Conservation (phyloP, 1,140 invertebrate species). For the Adoxophyes honmai region DNA sequence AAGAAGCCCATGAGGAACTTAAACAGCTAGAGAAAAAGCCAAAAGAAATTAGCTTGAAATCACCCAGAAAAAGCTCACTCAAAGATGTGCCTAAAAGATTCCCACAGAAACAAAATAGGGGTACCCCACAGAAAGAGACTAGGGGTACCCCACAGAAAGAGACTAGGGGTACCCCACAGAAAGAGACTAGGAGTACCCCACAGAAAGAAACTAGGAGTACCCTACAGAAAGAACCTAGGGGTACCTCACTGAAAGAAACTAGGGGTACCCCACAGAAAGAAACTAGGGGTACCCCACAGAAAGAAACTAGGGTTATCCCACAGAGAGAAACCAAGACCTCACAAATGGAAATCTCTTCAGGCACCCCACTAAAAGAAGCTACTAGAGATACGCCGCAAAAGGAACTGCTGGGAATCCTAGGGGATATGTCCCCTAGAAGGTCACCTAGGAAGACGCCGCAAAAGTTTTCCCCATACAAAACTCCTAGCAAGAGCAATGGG, state of each 20-base stretch:
- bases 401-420: not conserved
- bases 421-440: slow-evolving; percentile 33
- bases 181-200: not conserved
- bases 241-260: no score
- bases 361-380: not conserved
- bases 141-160: not conserved
- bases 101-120: not conserved
- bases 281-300: not conserved
- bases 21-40: slow-evolving; percentile 31
- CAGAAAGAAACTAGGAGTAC: not conserved
- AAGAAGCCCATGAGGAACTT: slow-evolving; percentile 47
- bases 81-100: slow-evolving; percentile 17
- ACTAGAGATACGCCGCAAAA: not conserved
- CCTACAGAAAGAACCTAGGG: not conserved
- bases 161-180: not conserved
- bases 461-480: slow-evolving; percentile 56
- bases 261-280: not conserved
- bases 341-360: not conserved
- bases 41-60: slow-evolving; percentile 14
- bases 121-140: not conserved
- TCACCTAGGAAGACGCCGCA: slow-evolving; percentile 56
- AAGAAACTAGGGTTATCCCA: not conserved
- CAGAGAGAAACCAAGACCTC: no score
- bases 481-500: slow-evolving; percentile 32
- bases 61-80: slow-evolving; percentile 10